These are phyloP conservation scores for Cheiracanthium punctorium DNA, from an alignment of 2,888 invertebrate genomes.

Conservation along the genomic window DNA sequence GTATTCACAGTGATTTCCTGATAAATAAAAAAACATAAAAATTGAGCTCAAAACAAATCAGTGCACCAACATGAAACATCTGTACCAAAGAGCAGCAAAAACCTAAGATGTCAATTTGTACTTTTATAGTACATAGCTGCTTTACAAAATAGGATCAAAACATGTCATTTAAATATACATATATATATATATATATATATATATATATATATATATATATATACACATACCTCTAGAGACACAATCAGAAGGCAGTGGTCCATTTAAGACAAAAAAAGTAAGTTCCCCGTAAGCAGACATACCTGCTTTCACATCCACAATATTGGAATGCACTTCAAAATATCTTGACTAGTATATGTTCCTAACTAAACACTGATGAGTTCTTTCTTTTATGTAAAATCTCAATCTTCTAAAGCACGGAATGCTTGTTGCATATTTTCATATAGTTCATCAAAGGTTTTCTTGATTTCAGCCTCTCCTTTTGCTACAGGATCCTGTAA, in stretches of 20 bases:
- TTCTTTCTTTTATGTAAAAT: background rate
- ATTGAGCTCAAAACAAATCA: conserved; percentile 18
- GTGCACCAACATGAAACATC: background rate
- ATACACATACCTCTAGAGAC: background rate
- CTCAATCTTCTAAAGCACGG: conserved; percentile 96
- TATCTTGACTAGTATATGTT: conserved; percentile 67
- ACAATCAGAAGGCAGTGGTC: conserved; percentile 62
- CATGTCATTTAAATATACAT: conserved; percentile 24
- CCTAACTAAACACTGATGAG: conserved; percentile 62
- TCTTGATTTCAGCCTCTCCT: conserved; percentile 97
- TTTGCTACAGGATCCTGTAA: conserved; percentile 96
- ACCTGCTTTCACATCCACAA: conserved; percentile 41
- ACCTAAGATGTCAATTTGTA: background rate
- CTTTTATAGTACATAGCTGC: conserved; percentile 1
- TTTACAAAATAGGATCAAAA: conserved; percentile 30
- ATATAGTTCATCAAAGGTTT: conserved; percentile 95
- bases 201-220: too few relatives aligned
- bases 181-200: too few relatives aligned
- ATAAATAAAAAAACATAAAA: conserved; percentile 32
- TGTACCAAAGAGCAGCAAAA: background rate
- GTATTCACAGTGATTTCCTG: background rate
- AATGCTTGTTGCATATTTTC: conserved; percentile 98
- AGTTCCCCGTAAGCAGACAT: conserved; percentile 35
- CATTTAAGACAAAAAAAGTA: conserved; percentile 51
- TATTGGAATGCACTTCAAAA: conserved; percentile 51